Evolutionary conservation across 2,888 invertebrate species (phyloP).

Genomic region (Nowickia ferox): DNA sequence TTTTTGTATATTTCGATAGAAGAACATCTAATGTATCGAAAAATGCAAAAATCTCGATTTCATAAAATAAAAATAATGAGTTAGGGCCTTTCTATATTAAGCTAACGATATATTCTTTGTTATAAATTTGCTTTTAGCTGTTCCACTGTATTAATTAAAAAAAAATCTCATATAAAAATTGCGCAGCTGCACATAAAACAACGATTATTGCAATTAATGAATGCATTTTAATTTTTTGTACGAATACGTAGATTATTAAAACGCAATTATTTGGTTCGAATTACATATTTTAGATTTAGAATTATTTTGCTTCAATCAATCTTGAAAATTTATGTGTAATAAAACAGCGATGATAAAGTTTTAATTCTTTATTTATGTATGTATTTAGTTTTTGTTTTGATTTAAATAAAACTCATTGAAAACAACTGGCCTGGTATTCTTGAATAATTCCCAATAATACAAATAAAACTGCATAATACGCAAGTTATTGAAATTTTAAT

Average conservation of each 20-base stretch:
- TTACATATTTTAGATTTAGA: not conserved
- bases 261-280: constrained; percentile 24
- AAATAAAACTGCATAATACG: no score
- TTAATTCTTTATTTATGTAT: no score
- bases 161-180: constrained; percentile 22
- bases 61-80: no score
- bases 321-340: not conserved
- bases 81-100: no score
- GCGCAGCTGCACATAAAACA: constrained; percentile 36
- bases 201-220: constrained; percentile 25
- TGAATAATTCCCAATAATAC: no score
- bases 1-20: no score
- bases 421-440: no score
- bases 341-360: not conserved
- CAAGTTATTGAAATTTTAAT: no score
- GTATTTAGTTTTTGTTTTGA: not conserved
- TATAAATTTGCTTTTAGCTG: not conserved
- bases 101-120: not conserved
- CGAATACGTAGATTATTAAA: constrained; percentile 13
- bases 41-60: no score
- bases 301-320: constrained; percentile 4
- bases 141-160: not conserved
- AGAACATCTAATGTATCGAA: no score
- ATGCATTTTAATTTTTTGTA: constrained; percentile 2
- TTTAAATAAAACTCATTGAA: no score